Evolutionary conservation across 1,140 invertebrate genomes (phyloP), one percentile per base, ranked within the genome.

Genomic region (Meloidogyne floridensis): DNA sequence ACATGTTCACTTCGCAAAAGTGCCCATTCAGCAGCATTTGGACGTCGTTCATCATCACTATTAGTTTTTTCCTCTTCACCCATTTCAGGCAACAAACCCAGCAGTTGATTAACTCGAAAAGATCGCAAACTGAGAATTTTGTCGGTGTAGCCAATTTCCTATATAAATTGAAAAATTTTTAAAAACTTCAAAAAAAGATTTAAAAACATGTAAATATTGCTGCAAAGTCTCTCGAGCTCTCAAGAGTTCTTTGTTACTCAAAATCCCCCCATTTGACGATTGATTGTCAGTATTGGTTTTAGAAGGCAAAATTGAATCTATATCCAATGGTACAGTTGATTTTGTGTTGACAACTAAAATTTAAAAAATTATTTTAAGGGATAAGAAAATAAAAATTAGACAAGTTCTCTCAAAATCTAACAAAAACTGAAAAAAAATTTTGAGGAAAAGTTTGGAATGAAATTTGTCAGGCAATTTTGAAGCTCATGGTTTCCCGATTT

Each of bases 91-190:
- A 83, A 95, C 77, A 96, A 91, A 11, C 96, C 96, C 75, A 98
- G 92, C 81, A 98, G 92, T 71, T 95, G 95, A 80, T 96, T 93
- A 20, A 98, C 96, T 90, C 96, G 93, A 90, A 97, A 97, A 83
- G 96, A 97, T 88, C 97, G 93, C 74, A 98, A 95, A 92, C 99
- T 96, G 89, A 99, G 95, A 87, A 99, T 98, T 88, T 96, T 96
- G 91, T 99, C 97, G 86, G 96, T 97, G 91, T 98, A 99, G 43
- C 98, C 98, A 90, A 99, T 98, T 93, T 99, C 98, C 93, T 83
- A 11, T 71, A 83, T 10, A 97, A 94, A 90, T 32, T 32, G 32
- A 32, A 95, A 92, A 92, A 70, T 8, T 18, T n/a, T 10, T 6
- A 11, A 53, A 32, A 77, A 54, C 32, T n/a, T 32, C 32, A 2